Evolutionary conservation across 2,888 invertebrate genomes (phyloP).

Genomic region (Leucophenga maculata): DNA sequence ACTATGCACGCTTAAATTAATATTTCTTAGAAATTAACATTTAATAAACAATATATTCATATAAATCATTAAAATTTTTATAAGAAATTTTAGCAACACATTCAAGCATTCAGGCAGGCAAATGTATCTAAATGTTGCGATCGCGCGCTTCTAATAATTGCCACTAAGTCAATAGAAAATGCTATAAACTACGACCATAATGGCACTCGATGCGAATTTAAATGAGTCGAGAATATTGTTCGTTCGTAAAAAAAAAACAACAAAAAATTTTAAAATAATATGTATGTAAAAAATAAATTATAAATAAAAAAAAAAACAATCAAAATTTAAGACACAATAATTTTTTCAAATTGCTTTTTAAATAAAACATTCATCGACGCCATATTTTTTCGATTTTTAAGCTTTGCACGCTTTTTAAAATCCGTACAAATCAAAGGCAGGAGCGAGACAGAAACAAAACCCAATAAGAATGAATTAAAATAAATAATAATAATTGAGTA

Average conservation of each 20-base stretch:
- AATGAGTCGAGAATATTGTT: conserved; percentile 29
- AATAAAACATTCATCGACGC: conserved; percentile 36
- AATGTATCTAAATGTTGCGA: background rate
- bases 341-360: conserved; percentile 27
- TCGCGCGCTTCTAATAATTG: conserved; percentile 16
- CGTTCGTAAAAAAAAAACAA: conserved; percentile 33
- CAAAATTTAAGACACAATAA: conserved; percentile 20
- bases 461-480: conserved; percentile 3
- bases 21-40: too few species aligned
- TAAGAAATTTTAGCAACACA: background rate
- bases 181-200: conserved; percentile 30
- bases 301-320: conserved; percentile 29
- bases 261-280: conserved; percentile 35
- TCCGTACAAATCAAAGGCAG: conserved; percentile 7
- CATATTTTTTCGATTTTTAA: conserved; percentile 24
- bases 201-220: conserved; percentile 33
- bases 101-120: background rate
- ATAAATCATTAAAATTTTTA: too few species aligned
- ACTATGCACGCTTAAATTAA: too few species aligned
- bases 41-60: too few species aligned
- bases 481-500: conserved; percentile 6
- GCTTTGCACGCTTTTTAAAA: conserved; percentile 18
- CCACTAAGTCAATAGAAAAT: conserved; percentile 29
- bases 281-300: conserved; percentile 18
- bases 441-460: background rate